Evolutionary conservation across 2,113 vertebrate species (phyloP), one percentile per base, ranked within the genome.

Genomic region (Pollimyrus isidori): DNA sequence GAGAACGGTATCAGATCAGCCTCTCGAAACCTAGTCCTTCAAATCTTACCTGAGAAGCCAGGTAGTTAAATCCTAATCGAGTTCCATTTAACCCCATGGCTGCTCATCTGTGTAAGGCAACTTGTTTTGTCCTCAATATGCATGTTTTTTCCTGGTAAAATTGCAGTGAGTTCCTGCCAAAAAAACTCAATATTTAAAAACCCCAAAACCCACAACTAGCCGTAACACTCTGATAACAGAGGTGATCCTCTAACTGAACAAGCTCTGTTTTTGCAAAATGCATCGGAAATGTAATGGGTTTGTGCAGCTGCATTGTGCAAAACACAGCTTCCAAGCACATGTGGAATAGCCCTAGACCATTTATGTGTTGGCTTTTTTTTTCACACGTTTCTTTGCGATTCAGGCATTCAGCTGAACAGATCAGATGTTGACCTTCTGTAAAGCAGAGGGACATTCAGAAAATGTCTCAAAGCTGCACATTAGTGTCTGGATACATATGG

Each of bases 221-320:
- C 30, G 23, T 86, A 50, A 50, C 9, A 7, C 45, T n/a, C 46
- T 26, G 83, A 50, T 86, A 49, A 42, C 83, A 80, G 45, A 21
- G 46, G n/a, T 26, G 48, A 86, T 86, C 19, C 83, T 46, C 45
- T 15, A 49, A 50, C 83, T 15, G 46, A 50, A 87, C 62, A 49
- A 69, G 52, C 39, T n/a, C 17, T 88, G 87, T 90, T 87, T 91
- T 87, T 90, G 58, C 84, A 56, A 90, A 76, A 76, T 1, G n/a
- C 11, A 76, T 35, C 11, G 6, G 26, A 73, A 85, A 87, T 89
- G 45, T 88, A 50, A 89, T 90, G 90, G 82, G 45, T 89, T 62
- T 87, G 73, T 88, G 17, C 73, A 58, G 45, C 90, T 90, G 86
- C 53, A 48, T 26, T 30, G 21, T 56, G 30, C 30, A 35, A 86